A percentile compares a stretch with the other conserved stretches of the same genome.
Evolutionary conservation across 2,888 invertebrate genomes (phyloP).

Genomic region (Rotaria socialis): DNA sequence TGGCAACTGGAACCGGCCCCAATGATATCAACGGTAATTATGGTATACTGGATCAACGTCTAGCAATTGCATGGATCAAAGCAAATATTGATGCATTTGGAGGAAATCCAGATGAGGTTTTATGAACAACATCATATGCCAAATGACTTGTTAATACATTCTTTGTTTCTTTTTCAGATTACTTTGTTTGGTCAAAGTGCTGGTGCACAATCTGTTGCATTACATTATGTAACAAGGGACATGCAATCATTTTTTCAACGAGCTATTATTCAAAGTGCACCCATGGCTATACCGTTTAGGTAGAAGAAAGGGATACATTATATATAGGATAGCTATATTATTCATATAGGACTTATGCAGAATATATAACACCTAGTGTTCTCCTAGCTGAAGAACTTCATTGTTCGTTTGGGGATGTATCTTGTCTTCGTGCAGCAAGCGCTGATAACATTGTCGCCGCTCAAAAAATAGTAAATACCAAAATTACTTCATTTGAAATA

Average conservation of each 20-base stretch:
- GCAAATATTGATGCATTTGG: constrained; percentile 28
- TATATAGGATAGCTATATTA: background rate
- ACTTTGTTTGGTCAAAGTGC: constrained; percentile 37
- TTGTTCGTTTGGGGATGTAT: background rate
- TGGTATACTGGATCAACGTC: constrained; percentile 37
- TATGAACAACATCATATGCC: background rate
- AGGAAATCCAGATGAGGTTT: background rate
- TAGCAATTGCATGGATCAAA: constrained; percentile 38
- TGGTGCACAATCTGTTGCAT: constrained; percentile 35
- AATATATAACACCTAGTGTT: background rate
- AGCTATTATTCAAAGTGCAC: constrained; percentile 36
- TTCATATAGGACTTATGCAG: background rate
- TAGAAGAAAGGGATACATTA: background rate
- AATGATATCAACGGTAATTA: constrained; percentile 36
- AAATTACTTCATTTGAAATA: constrained; percentile 51
- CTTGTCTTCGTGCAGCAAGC: background rate
- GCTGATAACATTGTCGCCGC: constrained; percentile 50
- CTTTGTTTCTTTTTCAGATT: constrained; percentile 45
- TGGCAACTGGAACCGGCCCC: background rate
- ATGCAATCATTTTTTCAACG: constrained; percentile 12
- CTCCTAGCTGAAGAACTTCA: background rate
- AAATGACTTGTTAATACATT: no score
- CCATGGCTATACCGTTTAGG: constrained; percentile 36
- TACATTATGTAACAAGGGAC: background rate
- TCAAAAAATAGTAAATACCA: constrained; percentile 48